phyloP scores from a whole-genome alignment of 2,797 vertebrate genomes.

The Acrocephalus scirpaceus region DNA sequence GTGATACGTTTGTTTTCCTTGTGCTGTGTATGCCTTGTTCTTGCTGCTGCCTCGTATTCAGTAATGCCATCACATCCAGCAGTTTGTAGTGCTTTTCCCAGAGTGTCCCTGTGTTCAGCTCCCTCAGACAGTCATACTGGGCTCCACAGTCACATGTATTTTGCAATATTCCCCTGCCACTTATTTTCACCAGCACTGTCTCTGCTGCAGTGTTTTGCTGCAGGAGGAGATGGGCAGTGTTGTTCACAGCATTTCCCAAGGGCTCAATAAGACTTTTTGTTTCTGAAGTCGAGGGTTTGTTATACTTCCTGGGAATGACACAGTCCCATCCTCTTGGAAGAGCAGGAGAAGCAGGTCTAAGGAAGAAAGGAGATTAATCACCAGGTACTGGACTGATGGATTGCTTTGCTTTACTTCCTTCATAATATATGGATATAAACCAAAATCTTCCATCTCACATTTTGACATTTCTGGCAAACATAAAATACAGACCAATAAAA shows the following conservation, averaged over 20 bases:
- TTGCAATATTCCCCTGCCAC: background rate
- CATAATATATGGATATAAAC: background rate
- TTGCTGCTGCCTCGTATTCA: background rate
- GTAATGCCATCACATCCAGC: background rate
- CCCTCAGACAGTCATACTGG: background rate
- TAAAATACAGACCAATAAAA: background rate
- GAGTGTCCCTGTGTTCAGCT: background rate
- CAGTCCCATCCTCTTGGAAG: background rate
- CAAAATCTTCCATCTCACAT: background rate
- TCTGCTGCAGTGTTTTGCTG: background rate
- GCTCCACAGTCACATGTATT: background rate
- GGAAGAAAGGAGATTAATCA: background rate
- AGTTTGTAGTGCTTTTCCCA: background rate
- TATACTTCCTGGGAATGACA: background rate
- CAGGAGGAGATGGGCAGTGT: background rate
- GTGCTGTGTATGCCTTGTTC: background rate
- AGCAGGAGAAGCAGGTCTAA: background rate
- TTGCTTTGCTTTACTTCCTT: background rate
- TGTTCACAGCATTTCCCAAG: constrained; percentile 52
- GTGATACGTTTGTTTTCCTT: background rate
- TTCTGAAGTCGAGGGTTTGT: background rate
- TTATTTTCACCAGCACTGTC: background rate
- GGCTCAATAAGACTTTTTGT: background rate
- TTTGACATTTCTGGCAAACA: background rate
- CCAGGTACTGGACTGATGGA: background rate